Conservation (phyloP, 2,113 vertebrate species). For the Pogona vitticeps region DNA sequence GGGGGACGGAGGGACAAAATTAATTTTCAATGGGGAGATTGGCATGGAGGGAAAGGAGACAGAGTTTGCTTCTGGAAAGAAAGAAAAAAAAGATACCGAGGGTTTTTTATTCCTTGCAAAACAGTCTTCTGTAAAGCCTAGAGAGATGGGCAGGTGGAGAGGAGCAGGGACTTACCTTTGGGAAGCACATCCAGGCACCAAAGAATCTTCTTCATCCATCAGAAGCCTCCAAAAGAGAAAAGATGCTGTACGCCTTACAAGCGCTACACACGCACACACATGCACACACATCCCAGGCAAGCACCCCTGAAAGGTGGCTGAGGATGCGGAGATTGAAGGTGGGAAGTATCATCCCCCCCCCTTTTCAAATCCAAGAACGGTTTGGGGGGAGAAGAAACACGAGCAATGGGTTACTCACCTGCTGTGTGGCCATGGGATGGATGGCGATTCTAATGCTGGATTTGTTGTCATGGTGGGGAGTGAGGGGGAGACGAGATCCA, state of each 20-base stretch:
- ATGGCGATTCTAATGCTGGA: conserved; percentile 27
- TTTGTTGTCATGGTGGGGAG: conserved; percentile 22
- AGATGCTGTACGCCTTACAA: conserved; percentile 33
- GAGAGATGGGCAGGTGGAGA: too few relatives aligned
- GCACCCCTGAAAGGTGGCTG: conserved; percentile 7
- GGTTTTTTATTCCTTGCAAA: background rate
- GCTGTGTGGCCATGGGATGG: conserved; percentile 31
- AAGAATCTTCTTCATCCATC: conserved; percentile 29
- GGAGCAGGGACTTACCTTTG: conserved; percentile 16
- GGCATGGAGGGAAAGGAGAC: background rate
- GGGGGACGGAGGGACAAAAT: background rate
- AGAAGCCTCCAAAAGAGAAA: conserved; percentile 31
- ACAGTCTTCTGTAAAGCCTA: background rate
- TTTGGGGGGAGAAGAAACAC: background rate
- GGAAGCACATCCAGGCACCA: conserved; percentile 25
- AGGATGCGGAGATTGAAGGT: conserved; percentile 5
- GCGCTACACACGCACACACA: background rate
- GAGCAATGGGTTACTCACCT: conserved; percentile 12
- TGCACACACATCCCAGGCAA: background rate
- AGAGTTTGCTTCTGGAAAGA: background rate
- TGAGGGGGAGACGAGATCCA: conserved; percentile 13
- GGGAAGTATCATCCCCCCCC: background rate
- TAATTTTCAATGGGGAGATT: conserved; percentile 3
- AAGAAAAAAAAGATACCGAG: background rate
- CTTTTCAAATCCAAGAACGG: background rate